These are phyloP conservation scores for Catocala fraxini DNA, from an alignment of 2,888 invertebrate genomes.

Conservation along the genomic window DNA sequence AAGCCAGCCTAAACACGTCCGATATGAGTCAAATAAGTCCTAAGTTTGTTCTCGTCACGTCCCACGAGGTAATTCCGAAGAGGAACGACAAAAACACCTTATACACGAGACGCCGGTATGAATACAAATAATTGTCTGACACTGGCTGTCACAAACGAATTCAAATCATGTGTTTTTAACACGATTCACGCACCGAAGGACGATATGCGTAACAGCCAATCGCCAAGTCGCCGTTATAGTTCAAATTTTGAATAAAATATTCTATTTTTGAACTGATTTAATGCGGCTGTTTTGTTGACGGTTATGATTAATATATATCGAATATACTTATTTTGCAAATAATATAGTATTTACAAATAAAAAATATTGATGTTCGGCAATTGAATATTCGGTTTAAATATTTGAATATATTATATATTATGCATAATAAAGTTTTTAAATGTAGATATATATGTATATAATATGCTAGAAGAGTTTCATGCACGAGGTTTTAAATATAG, in stretches of 20 bases:
- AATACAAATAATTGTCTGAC: constrained; percentile 75
- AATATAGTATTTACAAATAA: background rate
- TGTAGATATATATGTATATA: too few species aligned
- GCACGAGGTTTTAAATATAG: background rate
- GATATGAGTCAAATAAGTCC: constrained; percentile 45
- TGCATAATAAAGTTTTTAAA: background rate
- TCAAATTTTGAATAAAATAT: constrained; percentile 32
- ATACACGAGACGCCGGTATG: constrained; percentile 68
- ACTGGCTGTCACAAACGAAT: constrained; percentile 71
- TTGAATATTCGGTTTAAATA: background rate
- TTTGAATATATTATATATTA: background rate
- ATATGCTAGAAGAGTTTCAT: background rate
- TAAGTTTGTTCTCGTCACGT: constrained; percentile 75
- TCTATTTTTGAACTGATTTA: background rate
- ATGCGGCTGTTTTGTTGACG: background rate
- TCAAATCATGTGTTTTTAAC: constrained; percentile 70
- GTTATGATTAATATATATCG: background rate
- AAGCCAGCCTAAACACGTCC: constrained; percentile 35
- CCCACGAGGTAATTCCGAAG: constrained; percentile 75
- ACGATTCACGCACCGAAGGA: constrained; percentile 73
- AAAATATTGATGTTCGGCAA: background rate
- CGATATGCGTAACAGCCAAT: constrained; percentile 61
- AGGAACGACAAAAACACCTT: constrained; percentile 79
- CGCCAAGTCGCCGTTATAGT: constrained; percentile 40
- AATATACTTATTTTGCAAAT: background rate